Evolutionary conservation across 2,888 invertebrate genomes (phyloP).

Genomic region (Nephrocerus scutellatus): DNA sequence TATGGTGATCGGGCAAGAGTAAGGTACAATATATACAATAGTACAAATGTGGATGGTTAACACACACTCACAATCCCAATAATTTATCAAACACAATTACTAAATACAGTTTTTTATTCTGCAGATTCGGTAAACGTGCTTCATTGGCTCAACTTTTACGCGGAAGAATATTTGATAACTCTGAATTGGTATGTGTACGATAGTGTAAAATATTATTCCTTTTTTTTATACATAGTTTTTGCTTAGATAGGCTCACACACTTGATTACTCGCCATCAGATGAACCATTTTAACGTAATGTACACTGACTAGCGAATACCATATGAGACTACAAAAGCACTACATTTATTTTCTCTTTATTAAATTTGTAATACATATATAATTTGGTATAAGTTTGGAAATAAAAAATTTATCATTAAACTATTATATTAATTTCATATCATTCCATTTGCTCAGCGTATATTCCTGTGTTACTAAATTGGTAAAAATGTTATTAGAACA

Average conservation of each 20-base stretch:
- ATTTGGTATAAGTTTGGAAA: too few relatives aligned
- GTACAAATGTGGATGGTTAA: not conserved
- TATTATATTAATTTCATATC: not conserved
- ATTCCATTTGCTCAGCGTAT: not conserved
- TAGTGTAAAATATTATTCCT: too few relatives aligned
- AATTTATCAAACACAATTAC: not conserved
- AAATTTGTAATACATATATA: constrained; percentile 4
- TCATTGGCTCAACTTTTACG: constrained; percentile 32
- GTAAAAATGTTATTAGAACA: constrained; percentile 28
- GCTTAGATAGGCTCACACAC: not conserved
- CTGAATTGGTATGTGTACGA: constrained; percentile 29
- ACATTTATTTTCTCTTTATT: too few relatives aligned
- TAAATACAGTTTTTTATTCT: constrained; percentile 4
- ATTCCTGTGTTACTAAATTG: constrained; percentile 23
- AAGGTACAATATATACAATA: constrained; percentile 47
- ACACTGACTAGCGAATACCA: too few relatives aligned
- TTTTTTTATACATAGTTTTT: not conserved
- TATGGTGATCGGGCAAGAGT: constrained; percentile 63
- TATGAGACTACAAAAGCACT: too few relatives aligned
- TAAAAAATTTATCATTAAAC: not conserved
- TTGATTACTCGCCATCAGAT: constrained; percentile 18
- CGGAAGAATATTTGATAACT: constrained; percentile 34
- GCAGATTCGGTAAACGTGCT: constrained; percentile 42
- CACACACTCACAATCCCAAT: not conserved
- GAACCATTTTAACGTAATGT: constrained; percentile 26